Evolutionary conservation across 1,140 invertebrate genomes (phyloP).

Genomic region (Lamellibrachia luymesi): DNA sequence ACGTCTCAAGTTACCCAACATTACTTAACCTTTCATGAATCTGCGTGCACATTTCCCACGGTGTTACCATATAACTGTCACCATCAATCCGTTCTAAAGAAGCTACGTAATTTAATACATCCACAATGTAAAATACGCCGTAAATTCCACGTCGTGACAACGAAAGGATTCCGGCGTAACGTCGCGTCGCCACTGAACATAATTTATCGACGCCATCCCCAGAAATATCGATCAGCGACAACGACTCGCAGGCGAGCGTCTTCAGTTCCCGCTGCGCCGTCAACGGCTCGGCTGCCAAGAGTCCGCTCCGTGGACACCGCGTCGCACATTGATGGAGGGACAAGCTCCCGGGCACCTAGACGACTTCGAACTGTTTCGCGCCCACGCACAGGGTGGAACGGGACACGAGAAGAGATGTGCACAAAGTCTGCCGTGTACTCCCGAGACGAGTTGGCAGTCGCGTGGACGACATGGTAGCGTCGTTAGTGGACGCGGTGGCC

Average conservation of each 20-base stretch:
- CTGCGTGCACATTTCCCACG: neutral
- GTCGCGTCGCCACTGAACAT: neutral
- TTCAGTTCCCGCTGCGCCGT: neutral
- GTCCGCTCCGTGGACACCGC: neutral
- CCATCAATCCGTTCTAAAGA: neutral
- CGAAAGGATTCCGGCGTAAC: neutral
- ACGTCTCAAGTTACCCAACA: neutral
- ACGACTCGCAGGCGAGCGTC: too few relatives aligned
- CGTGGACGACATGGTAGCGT: too few relatives aligned
- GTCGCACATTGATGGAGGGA: neutral
- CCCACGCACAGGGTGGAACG: neutral
- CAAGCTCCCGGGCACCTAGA: neutral
- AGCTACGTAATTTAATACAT: neutral
- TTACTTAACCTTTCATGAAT: neutral
- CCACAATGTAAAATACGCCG: neutral
- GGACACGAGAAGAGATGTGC: neutral
- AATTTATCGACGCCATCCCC: neutral
- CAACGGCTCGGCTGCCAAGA: neutral
- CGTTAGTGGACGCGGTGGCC: neutral
- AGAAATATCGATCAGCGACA: neutral
- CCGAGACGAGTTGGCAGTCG: neutral
- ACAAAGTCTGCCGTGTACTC: neutral
- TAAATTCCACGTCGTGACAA: neutral
- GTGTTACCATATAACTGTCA: neutral
- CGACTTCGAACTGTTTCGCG: neutral